Base-by-base conservation (phyloP, 2,797 vertebrate genomes). In the Sebastolobus altivelis region DNA sequence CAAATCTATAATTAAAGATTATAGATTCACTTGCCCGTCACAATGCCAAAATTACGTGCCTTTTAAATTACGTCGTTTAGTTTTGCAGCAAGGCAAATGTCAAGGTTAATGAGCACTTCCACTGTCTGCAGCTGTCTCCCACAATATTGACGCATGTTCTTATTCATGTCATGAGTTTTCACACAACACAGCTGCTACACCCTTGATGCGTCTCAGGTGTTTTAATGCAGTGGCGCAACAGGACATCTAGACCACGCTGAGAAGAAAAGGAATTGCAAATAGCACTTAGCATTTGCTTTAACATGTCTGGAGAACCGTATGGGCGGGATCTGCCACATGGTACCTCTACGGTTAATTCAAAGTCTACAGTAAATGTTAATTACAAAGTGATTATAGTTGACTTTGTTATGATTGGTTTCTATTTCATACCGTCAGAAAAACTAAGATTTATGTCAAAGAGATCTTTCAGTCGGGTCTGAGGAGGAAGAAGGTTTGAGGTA, bases 151-250 rank as follows among this genome's bases (percentile, higher is more conserved):
- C 6, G 16, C 31, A 22, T 75, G 59, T 13, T 67, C 52, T 73
- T 33, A 72, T 80, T 72, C 68, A 68, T 31, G 46, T 86, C 84
- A 79, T 31, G 61, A 25, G 58, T 67, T 72, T 75, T 85, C 85
- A 72, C 88, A 83, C 81, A 59, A 73, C 75, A 75, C 84, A 90
- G 86, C 77, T 80, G 83, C 20, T 74, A 73, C 85, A 75, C 22
- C 37, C 49, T 49, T 52, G 22, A 13, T 61, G 29, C 78, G 77
- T 87, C 80, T 77, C 83, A 91, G 83, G 82, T 92, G 85, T 80
- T 81, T 77, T 25, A 80, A 70, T 59, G 67, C 65, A 62, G 60
- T 6, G 55, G 49, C 59, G 4, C 58, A 71, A 55, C 75, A 81
- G 72, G 74, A 75, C 76, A 65, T 70, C 67, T 65, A n/a, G 69